Percentiles rank a stretch among this genome's conserved stretches.
These are phyloP conservation scores for Laticauda laticaudata DNA, from an alignment of 2,113 vertebrate genomes.

Conservation along the genomic window DNA sequence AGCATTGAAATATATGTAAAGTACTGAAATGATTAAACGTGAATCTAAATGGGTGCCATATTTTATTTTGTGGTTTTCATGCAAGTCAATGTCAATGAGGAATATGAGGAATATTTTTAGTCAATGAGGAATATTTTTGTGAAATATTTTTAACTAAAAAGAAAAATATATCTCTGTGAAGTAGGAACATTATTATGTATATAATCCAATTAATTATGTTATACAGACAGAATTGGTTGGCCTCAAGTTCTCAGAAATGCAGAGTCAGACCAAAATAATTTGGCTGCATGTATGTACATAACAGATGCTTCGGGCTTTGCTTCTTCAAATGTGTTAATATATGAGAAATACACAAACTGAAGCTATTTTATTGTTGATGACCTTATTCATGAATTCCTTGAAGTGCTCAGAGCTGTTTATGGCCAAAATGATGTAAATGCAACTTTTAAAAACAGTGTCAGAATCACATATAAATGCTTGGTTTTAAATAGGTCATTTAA, in stretches of 20 bases:
- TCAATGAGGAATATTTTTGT: not conserved
- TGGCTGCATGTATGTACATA: not conserved
- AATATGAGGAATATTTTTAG: not conserved
- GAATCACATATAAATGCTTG: constrained; percentile 47
- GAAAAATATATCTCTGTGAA: not conserved
- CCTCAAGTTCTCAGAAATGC: not conserved
- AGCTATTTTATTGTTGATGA: constrained; percentile 43
- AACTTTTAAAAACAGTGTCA: constrained; percentile 11
- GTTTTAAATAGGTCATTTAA: constrained; percentile 36
- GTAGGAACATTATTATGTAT: not conserved
- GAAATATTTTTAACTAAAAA: not conserved
- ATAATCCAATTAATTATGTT: not conserved
- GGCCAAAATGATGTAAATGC: constrained; percentile 26
- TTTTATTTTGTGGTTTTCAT: not conserved
- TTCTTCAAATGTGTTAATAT: not conserved
- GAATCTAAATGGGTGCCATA: not conserved
- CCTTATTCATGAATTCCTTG: constrained; percentile 48
- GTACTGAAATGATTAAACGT: not conserved
- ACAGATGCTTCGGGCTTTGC: not conserved
- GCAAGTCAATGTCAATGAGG: not conserved
- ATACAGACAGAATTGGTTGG: not conserved
- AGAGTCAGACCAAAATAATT: not conserved
- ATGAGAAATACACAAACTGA: not conserved
- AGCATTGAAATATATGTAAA: not conserved
- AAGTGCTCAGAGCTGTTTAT: constrained; percentile 49